phyloP scores from a whole-genome alignment of 2,113 vertebrate species.

The Struthidea cinerea region DNA sequence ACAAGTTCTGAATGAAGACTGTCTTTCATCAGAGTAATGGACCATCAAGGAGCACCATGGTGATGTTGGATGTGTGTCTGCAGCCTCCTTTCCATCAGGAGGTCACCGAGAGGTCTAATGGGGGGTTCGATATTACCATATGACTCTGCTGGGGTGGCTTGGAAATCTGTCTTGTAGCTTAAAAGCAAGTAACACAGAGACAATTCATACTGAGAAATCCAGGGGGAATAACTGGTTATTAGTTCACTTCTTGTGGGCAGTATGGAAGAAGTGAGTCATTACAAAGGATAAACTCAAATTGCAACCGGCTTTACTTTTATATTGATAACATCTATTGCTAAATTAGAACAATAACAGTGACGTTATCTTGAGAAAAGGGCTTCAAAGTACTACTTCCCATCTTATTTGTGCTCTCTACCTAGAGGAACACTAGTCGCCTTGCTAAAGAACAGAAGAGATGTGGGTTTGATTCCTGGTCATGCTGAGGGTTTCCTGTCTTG shows the following conservation, averaged over 20 bases:
- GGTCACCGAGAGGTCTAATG: conserved; percentile 34
- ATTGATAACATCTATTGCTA: conserved; percentile 63
- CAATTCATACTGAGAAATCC: conserved; percentile 59
- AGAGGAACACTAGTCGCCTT: not conserved
- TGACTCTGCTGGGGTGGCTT: not conserved
- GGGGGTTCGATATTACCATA: not conserved
- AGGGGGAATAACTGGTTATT: conserved; percentile 53
- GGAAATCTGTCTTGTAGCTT: not conserved
- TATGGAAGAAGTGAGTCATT: conserved; percentile 62
- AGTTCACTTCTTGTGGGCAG: conserved; percentile 47
- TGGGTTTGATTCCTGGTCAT: conserved; percentile 31
- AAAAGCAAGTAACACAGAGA: conserved; percentile 44
- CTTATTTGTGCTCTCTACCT: not conserved
- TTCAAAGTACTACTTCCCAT: conserved; percentile 51
- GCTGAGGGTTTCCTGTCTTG: not conserved
- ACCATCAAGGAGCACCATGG: not conserved
- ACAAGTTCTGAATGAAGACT: not conserved
- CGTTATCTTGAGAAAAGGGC: conserved; percentile 41
- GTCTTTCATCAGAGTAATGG: not conserved
- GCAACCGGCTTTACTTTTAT: conserved; percentile 62
- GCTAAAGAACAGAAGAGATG: not conserved
- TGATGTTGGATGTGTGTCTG: not conserved
- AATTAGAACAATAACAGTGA: conserved; percentile 66
- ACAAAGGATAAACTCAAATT: conserved; percentile 64
- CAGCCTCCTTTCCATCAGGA: not conserved